Base-by-base conservation (phyloP, 2,888 invertebrate species). In the Carpatolechia fugitivella region DNA sequence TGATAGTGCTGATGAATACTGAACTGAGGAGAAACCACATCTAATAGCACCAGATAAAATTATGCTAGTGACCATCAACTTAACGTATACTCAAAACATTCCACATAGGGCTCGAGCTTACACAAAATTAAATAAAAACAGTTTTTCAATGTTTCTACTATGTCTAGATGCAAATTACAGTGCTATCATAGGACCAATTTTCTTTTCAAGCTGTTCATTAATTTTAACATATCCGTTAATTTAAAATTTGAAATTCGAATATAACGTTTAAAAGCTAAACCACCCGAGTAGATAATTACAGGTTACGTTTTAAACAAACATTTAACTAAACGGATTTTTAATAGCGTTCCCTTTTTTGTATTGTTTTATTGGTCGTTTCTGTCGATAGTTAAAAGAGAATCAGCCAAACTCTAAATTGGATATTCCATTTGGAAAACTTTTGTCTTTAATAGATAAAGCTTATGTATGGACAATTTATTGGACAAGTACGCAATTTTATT, bases 241-340 rank as follows among this genome's bases (percentile, higher is more conserved):
- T 62, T 60, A 58, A 61, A 52, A 58, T 62, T 70, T 65, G 57
- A 61, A 65, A 65, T 36, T 70, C 60, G 65, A 68, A 70, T 40
- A 40, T 70, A 71, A 71, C 68, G 53, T 61, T 60, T 52, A 18
- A 59, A 60, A 60, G 56, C 54, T 56, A 57, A 68, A 70, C 78
- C 78, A 73, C 80, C 78, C 55, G 63, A 72, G 76, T 73, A 48
- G 79, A 79, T 80, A 82, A 80, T 82, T 79, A 76, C 60, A 69
- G 71, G 70, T 69, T 76, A 55, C 56, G 55, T 57, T 53, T 68
- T 70, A 74, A 76, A 73, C 76, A 77, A 77, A 76, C 65, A 74
- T 67, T 70, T 63, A 57, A 58, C 64, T 68, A 69, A 70, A 66
- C 64, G 58, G 56, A 60, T 63, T 66, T 66, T 64, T 60, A 62